Conservation (phyloP, 2,888 invertebrate species). For the Oscheius onirici region DNA sequence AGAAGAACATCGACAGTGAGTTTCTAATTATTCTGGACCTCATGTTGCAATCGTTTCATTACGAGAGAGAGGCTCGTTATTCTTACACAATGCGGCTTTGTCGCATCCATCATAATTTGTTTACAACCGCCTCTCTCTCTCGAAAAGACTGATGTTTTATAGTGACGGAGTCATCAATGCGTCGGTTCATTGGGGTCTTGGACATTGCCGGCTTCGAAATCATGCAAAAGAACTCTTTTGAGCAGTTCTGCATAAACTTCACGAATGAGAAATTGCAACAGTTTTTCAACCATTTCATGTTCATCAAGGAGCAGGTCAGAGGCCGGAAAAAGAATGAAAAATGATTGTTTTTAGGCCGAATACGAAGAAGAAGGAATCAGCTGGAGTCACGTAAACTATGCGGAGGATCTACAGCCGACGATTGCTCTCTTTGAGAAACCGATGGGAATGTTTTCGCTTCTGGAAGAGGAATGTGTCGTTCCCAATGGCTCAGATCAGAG, state of each 20-base stretch:
- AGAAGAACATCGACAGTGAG: constrained; percentile 32
- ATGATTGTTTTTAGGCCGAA: constrained; percentile 51
- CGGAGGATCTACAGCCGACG: constrained; percentile 66
- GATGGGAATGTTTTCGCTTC: constrained; percentile 64
- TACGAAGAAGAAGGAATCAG: constrained; percentile 66
- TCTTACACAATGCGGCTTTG: neutral
- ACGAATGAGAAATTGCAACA: constrained; percentile 71
- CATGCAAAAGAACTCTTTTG: constrained; percentile 65
- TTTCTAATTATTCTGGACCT: neutral
- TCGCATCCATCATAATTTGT: constrained; percentile 22
- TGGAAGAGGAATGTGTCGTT: constrained; percentile 71
- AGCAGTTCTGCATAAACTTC: constrained; percentile 71
- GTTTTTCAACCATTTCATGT: constrained; percentile 71
- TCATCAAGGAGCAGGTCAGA: constrained; percentile 49
- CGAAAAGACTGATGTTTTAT: neutral
- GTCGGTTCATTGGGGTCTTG: constrained; percentile 65
- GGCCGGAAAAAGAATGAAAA: neutral
- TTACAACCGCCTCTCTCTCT: neutral
- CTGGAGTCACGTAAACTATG: constrained; percentile 90
- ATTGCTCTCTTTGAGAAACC: constrained; percentile 70
- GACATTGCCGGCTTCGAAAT: constrained; percentile 71
- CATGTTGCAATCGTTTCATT: neutral
- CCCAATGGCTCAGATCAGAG: constrained; percentile 67
- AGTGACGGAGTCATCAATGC: constrained; percentile 12
- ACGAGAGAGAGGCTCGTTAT: constrained; percentile 4